Conservation (phyloP, 2,888 invertebrate genomes). For the Pristionchus exspectatus region DNA sequence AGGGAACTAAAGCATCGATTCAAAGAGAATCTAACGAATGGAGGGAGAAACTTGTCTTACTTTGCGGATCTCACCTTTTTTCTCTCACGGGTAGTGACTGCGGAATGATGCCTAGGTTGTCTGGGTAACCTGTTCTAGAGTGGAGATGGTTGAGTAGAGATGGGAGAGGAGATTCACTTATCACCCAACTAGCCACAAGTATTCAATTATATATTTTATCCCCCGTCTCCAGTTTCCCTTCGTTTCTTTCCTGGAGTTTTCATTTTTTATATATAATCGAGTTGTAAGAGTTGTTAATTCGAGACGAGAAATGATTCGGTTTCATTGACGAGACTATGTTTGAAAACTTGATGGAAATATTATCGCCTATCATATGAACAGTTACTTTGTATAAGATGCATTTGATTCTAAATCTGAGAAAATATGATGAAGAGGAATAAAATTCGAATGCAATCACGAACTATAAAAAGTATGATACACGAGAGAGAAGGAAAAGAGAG, state of each 20-base stretch:
- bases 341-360: too few species aligned
- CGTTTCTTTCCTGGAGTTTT: background rate
- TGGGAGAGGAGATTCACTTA: background rate
- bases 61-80: constrained; percentile 26
- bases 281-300: background rate
- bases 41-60: constrained; percentile 12
- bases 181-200: background rate
- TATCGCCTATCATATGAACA: too few species aligned
- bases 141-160: too few species aligned
- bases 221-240: background rate
- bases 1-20: background rate
- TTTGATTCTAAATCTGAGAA: background rate
- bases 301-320: too few species aligned
- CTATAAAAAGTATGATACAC: background rate
- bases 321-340: too few species aligned
- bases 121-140: background rate
- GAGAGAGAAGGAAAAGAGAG: background rate
- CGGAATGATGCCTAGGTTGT: constrained; percentile 13
- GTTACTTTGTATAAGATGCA: too few species aligned
- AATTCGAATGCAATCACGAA: too few species aligned
- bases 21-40: background rate
- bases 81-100: background rate
- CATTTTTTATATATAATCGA: background rate
- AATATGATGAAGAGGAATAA: background rate
- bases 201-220: background rate